These are phyloP conservation scores for Entelurus aequoreus DNA, from an alignment of 2,113 vertebrate genomes.

Conservation along the genomic window DNA sequence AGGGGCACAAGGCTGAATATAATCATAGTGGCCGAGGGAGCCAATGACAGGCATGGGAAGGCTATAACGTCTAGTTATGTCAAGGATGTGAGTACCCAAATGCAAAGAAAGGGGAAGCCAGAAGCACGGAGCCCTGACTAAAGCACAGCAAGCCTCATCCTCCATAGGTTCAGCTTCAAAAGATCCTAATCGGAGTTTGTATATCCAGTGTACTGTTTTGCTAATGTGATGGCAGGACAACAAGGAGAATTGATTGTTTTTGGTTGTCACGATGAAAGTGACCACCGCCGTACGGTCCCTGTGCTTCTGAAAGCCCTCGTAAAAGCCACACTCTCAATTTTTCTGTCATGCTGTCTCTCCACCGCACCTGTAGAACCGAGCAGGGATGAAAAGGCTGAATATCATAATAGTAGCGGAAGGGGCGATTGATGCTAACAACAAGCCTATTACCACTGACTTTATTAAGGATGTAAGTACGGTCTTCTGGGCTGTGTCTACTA, in stretches of 20 bases:
- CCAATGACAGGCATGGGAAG: conserved; percentile 82
- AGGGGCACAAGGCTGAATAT: conserved; percentile 79
- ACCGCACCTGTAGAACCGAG: conserved; percentile 69
- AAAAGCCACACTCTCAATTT: conserved; percentile 56
- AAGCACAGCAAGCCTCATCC: not conserved
- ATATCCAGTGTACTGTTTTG: not conserved
- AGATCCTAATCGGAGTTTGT: not conserved
- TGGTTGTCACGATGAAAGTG: not conserved
- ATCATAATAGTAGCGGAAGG: conserved; percentile 81
- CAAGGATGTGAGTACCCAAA: conserved; percentile 75
- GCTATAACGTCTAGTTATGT: conserved; percentile 73
- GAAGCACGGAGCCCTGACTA: conserved; percentile 56
- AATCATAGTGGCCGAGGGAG: conserved; percentile 81
- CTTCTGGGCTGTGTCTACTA: conserved; percentile 44
- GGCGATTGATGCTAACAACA: conserved; percentile 88
- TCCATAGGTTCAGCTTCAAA: not conserved
- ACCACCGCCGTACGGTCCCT: conserved; percentile 20
- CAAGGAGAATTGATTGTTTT: conserved; percentile 1
- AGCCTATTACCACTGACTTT: conserved; percentile 83
- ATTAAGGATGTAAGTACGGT: conserved; percentile 87
- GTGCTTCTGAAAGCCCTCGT: conserved; percentile 65
- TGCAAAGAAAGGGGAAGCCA: conserved; percentile 62
- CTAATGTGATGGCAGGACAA: conserved; percentile 2
- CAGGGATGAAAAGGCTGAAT: conserved; percentile 80
- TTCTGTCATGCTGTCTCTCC: conserved; percentile 68